Conservation (phyloP, 2,888 invertebrate species). For the Lacanobia wlatinum region DNA sequence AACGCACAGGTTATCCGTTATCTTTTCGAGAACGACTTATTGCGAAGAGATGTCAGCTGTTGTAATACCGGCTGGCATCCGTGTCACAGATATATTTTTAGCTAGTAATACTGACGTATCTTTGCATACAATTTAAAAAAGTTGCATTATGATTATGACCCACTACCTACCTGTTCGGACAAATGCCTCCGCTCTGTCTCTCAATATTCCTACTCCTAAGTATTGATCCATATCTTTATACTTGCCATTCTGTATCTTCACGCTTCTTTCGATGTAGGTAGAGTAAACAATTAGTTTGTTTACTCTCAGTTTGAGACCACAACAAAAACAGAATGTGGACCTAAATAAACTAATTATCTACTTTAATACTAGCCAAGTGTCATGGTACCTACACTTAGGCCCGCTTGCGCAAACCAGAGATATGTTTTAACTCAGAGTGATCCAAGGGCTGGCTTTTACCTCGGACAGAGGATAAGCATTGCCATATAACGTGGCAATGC, state of each 20-base stretch:
- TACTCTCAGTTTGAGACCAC: not conserved
- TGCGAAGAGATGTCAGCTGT: slow-evolving; percentile 4
- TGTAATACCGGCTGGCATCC: slow-evolving; percentile 1
- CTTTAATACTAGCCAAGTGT: too few relatives aligned
- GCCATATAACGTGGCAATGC: too few relatives aligned
- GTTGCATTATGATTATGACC: not conserved
- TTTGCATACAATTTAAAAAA: not conserved
- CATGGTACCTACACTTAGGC: too few relatives aligned
- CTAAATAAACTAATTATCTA: too few relatives aligned
- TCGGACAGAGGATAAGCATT: too few relatives aligned
- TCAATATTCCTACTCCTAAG: too few relatives aligned
- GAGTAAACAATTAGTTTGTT: not conserved
- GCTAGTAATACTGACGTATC: not conserved
- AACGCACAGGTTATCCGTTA: slow-evolving; percentile 22
- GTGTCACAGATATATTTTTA: not conserved
- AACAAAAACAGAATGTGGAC: not conserved
- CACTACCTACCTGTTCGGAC: not conserved
- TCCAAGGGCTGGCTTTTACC: too few relatives aligned
- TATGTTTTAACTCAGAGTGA: too few relatives aligned
- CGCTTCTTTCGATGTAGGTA: too few relatives aligned
- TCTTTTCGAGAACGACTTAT: not conserved
- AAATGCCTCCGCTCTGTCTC: not conserved
- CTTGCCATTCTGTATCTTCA: too few relatives aligned
- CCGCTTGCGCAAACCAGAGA: too few relatives aligned
- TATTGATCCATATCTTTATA: too few relatives aligned